Base-by-base conservation (phyloP, 1,140 invertebrate species). In the Teleogryllus occipitalis region DNA sequence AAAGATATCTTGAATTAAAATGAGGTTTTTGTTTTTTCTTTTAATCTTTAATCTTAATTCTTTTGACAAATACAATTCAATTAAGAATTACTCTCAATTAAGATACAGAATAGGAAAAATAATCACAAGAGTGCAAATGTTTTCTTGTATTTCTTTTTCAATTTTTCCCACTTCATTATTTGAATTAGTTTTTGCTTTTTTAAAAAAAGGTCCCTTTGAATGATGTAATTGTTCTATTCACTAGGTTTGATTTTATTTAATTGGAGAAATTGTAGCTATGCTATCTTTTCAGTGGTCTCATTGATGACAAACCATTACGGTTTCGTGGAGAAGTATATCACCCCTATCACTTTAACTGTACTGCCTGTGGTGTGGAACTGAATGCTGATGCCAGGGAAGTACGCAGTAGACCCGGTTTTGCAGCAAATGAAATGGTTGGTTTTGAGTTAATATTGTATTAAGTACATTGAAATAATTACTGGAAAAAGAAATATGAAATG, bases 291-390 rank as follows among this genome's bases (percentile, higher is more conserved):
- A 97, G 95, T 87, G 94, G 96, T 8, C 91, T 98, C 6, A 98
- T 99, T 83, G 98, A 99, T 85, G 97, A 98, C 82, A 96, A 97
- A 83, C 97, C 98, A 74, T 89, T 99, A 81, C 93, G 97, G 82
- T 99, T 96, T 88, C 93, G 96, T 74, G 97, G 97, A 48, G 98
- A 99, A 88, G 94, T 97, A 3, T 99, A 97, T 88, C 98, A 99
- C 88, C 96, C 97, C 0, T 99, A 99, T 88, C 98, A 99, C 87
- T 99, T 99, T 87, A 99, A 98, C 84, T 99, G 98, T 86, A 94
- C 95, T 54, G 90, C 94, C 7, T 98, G 97, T 87, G 93, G 94
- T 75, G 89, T 93, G 2, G 94, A 96, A 86, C 87, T 96, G 48
- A 95, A 95, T 87, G 93, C 95, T 74, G 97, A 97, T 84, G 97